A percentile compares a stretch with the other conserved stretches of the same genome.
These are phyloP conservation scores for Oryctes rhinoceros DNA, from an alignment of 1,140 invertebrate species.

Conservation along the genomic window DNA sequence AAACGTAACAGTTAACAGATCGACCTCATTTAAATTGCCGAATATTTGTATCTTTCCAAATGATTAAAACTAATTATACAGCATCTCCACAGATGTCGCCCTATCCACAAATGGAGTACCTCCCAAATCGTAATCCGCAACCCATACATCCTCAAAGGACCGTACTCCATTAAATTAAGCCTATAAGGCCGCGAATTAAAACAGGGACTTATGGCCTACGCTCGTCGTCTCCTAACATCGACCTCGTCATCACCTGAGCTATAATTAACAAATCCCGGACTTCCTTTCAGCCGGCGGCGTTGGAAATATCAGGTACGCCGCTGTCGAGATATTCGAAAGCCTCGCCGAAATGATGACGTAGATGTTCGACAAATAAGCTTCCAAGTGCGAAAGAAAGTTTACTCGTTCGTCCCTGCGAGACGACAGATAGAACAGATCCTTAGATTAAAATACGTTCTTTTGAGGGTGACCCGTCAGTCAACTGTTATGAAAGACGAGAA, in stretches of 20 bases:
- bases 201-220: not conserved
- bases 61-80: too few relatives aligned
- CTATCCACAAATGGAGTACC: too few relatives aligned
- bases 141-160: not conserved
- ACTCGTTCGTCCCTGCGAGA: not conserved
- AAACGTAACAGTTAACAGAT: too few relatives aligned
- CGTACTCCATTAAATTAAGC: not conserved
- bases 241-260: not conserved
- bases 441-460: conserved; percentile 17
- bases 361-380: not conserved
- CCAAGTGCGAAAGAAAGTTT: not conserved
- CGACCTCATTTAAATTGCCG: too few relatives aligned
- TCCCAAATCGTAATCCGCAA: too few relatives aligned
- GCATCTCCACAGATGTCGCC: too few relatives aligned
- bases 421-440: not conserved
- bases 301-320: not conserved
- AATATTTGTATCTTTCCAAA: too few relatives aligned
- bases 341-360: not conserved
- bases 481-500: conserved; percentile 10
- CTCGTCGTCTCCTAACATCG: not conserved
- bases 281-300: not conserved
- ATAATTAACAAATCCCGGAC: not conserved
- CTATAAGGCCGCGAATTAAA: not conserved
- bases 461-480: conserved; percentile 7
- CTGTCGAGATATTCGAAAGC: not conserved